A percentile compares a stretch with the other conserved stretches of the same genome.
phyloP scores from a whole-genome alignment of 2,797 vertebrate genomes.

The Melanotaenia parkinsoni region DNA sequence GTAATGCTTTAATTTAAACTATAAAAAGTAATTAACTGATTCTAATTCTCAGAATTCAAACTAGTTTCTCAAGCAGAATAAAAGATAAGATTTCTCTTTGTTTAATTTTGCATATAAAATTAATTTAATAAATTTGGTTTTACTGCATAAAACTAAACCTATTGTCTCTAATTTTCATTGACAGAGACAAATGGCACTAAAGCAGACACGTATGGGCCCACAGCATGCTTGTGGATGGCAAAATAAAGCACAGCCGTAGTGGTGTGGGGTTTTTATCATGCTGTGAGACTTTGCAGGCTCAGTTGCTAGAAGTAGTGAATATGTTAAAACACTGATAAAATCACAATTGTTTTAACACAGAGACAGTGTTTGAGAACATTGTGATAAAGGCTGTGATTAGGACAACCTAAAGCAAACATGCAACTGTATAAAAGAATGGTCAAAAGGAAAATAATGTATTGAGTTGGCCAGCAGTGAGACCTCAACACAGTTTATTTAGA shows the following conservation, averaged over 20 bases:
- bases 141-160: not conserved
- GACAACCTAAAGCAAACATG: too few relatives aligned
- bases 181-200: not conserved
- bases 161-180: not conserved
- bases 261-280: not conserved
- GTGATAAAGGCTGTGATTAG: not conserved
- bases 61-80: too few relatives aligned
- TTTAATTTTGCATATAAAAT: too few relatives aligned
- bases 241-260: not conserved
- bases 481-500: not conserved
- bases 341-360: too few relatives aligned
- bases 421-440: too few relatives aligned
- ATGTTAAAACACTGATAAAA: not conserved
- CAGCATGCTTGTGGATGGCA: not conserved
- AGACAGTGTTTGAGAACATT: not conserved
- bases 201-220: not conserved
- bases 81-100: too few relatives aligned
- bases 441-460: not conserved
- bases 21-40: not conserved
- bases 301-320: not conserved
- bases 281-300: not conserved
- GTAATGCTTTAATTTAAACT: not conserved
- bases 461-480: not conserved
- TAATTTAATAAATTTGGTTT: too few relatives aligned
- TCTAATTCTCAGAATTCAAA: not conserved